phyloP scores from a whole-genome alignment of 2,797 vertebrate genomes.

The Odontamblyopus rebecca region DNA sequence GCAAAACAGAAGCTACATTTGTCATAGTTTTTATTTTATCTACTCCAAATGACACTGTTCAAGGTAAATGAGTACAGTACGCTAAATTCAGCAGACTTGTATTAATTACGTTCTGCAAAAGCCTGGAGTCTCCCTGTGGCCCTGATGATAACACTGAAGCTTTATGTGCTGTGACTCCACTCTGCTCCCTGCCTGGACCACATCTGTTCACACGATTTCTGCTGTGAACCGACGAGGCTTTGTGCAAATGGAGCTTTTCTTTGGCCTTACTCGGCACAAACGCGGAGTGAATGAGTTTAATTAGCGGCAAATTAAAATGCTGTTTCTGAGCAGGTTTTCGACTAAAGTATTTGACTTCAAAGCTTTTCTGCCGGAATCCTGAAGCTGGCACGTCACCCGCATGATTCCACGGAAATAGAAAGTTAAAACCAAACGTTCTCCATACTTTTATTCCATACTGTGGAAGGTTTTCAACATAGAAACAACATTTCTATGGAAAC shows the following conservation, averaged over 20 bases:
- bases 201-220: slow-evolving; percentile 13
- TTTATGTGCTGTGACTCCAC: slow-evolving; percentile 34
- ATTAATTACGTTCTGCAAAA: not conserved
- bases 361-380: too few species aligned
- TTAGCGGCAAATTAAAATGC: not conserved
- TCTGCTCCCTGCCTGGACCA: slow-evolving; percentile 26
- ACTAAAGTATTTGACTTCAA: too few species aligned
- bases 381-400: too few species aligned
- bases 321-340: not conserved
- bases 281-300: not conserved
- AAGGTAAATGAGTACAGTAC: too few species aligned
- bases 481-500: not conserved
- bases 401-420: too few species aligned
- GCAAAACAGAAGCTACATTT: too few species aligned
- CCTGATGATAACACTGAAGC: slow-evolving; percentile 8
- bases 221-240: slow-evolving; percentile 3
- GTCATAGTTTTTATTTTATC: too few species aligned
- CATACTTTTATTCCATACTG: not conserved
- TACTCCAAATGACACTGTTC: too few species aligned
- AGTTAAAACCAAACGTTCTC: too few species aligned
- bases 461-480: not conserved
- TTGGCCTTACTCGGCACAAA: not conserved
- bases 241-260: not conserved
- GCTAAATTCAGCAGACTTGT: not conserved
- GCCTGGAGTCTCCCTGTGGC: slow-evolving; percentile 2